phyloP scores from a whole-genome alignment of 2,888 invertebrate genomes.

The Oscheius sp. region DNA sequence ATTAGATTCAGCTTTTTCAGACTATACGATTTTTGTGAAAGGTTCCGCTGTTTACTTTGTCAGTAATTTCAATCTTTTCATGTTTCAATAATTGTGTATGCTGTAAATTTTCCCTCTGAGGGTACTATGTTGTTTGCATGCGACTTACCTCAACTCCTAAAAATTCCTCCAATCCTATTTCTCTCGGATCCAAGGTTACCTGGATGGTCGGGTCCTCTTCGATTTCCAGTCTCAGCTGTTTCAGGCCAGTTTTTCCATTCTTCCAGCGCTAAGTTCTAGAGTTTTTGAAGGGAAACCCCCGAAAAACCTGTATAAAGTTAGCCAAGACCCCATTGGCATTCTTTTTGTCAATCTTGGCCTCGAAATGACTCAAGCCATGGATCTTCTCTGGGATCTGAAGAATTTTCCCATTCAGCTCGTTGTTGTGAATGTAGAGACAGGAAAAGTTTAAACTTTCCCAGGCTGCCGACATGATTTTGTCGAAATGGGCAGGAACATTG shows the following conservation, averaged over 20 bases:
- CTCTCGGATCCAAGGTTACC: background rate
- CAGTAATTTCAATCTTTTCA: background rate
- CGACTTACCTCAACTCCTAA: background rate
- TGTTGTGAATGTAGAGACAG: constrained; percentile 4
- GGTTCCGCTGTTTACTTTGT: background rate
- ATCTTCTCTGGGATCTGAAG: background rate
- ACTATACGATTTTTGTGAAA: no score
- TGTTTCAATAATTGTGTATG: no score
- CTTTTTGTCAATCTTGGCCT: background rate
- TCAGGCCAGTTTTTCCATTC: background rate
- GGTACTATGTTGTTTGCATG: no score
- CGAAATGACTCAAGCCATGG: background rate
- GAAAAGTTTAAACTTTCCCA: background rate
- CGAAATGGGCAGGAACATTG: background rate
- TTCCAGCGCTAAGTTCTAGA: background rate
- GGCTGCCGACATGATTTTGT: background rate
- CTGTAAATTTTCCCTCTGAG: no score
- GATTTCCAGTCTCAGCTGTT: background rate
- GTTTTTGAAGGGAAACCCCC: background rate
- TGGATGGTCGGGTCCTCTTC: background rate
- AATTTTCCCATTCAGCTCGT: background rate
- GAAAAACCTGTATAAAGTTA: background rate
- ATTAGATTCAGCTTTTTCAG: no score
- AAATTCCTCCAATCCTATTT: background rate
- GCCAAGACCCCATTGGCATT: background rate